Percentiles rank a stretch among this genome's conserved stretches.
Evolutionary conservation across 2,113 vertebrate species (phyloP).

Genomic region (Zosterops hypoxanthus): DNA sequence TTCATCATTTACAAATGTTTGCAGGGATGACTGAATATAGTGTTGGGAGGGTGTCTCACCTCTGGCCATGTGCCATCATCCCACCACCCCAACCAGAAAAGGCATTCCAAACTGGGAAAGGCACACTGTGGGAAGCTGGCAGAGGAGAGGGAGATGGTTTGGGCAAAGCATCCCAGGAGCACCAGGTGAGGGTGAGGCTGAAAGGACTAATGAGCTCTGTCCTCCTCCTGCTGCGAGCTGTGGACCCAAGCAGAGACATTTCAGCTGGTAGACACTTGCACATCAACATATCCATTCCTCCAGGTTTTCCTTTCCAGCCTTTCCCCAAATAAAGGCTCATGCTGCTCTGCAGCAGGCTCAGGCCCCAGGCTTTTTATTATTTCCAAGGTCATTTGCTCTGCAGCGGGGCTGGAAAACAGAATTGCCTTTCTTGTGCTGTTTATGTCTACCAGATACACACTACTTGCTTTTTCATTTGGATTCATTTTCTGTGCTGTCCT

Average conservation of each 20-base stretch:
- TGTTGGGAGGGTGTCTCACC: neutral
- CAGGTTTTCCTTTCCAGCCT: constrained; percentile 6
- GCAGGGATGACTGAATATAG: accelerated
- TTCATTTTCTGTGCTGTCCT: constrained; percentile 72
- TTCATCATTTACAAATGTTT: neutral
- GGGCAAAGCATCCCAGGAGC: neutral
- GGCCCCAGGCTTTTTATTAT: constrained; percentile 21
- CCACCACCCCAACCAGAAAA: accelerated
- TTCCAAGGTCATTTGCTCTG: constrained; percentile 62
- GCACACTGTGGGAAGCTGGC: neutral
- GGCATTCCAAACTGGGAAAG: neutral
- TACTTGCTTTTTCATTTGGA: constrained; percentile 76
- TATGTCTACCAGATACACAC: constrained; percentile 75
- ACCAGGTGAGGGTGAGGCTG: neutral
- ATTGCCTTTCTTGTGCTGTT: constrained; percentile 57
- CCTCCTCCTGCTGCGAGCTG: neutral
- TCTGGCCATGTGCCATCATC: accelerated
- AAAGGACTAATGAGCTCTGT: neutral
- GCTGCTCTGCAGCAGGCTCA: neutral
- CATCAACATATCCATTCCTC: neutral
- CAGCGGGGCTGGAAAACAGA: constrained; percentile 42
- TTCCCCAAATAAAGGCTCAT: neutral
- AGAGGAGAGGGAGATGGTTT: neutral
- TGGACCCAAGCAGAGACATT: neutral
- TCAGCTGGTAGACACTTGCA: neutral